These are phyloP conservation scores for Lasiurus borealis DNA, from an alignment of 2,113 vertebrate genomes.

Conservation along the genomic window DNA sequence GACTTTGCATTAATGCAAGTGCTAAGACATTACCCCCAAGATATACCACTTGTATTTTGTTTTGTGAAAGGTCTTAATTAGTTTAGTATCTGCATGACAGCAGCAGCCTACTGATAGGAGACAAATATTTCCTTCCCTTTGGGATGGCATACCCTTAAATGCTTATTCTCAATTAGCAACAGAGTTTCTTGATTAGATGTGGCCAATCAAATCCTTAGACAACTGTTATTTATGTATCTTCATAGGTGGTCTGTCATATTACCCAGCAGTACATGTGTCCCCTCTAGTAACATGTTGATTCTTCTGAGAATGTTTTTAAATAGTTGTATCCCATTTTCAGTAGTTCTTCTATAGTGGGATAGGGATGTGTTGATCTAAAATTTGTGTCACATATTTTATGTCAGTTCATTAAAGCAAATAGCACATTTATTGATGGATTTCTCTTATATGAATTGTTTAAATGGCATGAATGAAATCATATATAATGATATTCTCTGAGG, in stretches of 20 bases:
- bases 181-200: slow-evolving; percentile 1
- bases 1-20: not conserved
- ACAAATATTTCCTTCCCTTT: not conserved
- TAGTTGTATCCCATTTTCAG: not conserved
- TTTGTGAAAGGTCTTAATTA: not conserved
- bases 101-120: not conserved
- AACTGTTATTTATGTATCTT: slow-evolving; percentile 29
- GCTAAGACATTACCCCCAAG: not conserved
- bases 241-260: not conserved
- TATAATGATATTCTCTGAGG: not conserved
- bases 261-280: not conserved
- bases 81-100: not conserved
- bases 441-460: slow-evolving; percentile 34
- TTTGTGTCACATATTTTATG: not conserved
- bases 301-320: slow-evolving; percentile 21
- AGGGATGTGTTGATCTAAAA: not conserved
- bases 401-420: slow-evolving; percentile 19
- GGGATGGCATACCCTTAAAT: not conserved
- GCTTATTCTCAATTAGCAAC: not conserved
- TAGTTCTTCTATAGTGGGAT: not conserved
- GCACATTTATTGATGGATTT: not conserved
- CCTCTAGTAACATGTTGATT: not conserved
- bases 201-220: not conserved
- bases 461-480: not conserved
- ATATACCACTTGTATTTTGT: not conserved